These are phyloP conservation scores for Bursaphelenchus okinawaensis DNA, from an alignment of 2,888 invertebrate genomes.

Conservation along the genomic window DNA sequence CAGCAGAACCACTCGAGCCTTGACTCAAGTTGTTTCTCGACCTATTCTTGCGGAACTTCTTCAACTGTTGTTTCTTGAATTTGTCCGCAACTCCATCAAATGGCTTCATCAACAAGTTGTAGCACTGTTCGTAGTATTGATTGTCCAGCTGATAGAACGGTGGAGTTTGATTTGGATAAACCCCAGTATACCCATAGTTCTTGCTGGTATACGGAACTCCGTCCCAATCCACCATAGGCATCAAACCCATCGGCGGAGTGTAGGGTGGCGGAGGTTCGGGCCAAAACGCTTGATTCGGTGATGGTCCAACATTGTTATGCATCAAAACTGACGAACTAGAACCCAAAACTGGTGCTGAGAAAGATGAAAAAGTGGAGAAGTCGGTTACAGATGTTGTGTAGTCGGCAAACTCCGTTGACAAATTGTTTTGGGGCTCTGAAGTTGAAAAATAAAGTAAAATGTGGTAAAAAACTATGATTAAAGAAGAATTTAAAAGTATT, in stretches of 20 bases:
- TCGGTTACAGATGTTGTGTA: neutral
- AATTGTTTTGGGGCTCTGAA: neutral
- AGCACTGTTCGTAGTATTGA: neutral
- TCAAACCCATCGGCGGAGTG: neutral
- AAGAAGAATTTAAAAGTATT: too few relatives aligned
- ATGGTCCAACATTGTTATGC: neutral
- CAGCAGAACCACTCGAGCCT: neutral
- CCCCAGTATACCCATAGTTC: neutral
- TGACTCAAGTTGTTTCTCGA: neutral
- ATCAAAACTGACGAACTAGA: neutral
- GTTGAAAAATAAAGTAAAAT: neutral
- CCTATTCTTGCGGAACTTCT: neutral
- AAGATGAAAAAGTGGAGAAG: neutral
- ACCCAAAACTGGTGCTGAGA: neutral
- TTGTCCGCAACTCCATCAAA: neutral
- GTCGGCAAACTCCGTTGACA: neutral
- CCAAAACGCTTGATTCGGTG: neutral
- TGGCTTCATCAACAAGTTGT: neutral
- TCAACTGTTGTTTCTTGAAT: neutral
- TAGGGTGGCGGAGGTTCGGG: neutral
- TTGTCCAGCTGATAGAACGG: neutral
- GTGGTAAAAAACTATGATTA: too few relatives aligned
- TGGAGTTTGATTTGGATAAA: neutral
- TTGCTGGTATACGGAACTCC: neutral
- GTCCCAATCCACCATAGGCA: neutral